These are phyloP conservation scores for Malurus splendens DNA, from an alignment of 2,797 vertebrate species.

Conservation along the genomic window DNA sequence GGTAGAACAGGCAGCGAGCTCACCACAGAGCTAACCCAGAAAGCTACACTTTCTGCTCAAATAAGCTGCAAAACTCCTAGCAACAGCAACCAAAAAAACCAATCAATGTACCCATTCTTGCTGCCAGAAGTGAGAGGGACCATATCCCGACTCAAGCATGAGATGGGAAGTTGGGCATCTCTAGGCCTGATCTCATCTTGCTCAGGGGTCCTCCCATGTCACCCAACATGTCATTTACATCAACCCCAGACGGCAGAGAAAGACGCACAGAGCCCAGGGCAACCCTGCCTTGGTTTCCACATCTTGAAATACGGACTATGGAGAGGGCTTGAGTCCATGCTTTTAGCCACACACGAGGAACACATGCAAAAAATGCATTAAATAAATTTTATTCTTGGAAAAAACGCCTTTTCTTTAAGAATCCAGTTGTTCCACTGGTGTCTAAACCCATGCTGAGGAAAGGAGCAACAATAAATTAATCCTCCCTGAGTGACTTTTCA, in stretches of 20 bases:
- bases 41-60: neutral
- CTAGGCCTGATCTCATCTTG: neutral
- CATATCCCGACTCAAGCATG: rapidly evolving
- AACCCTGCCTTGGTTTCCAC: neutral
- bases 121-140: neutral
- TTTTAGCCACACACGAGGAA: neutral
- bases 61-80: neutral
- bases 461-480: neutral
- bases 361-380: rapidly evolving
- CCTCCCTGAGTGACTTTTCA: neutral
- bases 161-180: neutral
- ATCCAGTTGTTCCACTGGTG: neutral
- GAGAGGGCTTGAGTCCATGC: neutral
- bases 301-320: neutral
- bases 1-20: neutral
- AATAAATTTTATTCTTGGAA: neutral
- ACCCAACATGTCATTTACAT: neutral
- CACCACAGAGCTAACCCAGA: neutral
- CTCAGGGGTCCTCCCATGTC: neutral
- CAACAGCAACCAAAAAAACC: neutral
- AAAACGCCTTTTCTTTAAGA: neutral
- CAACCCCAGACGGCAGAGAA: neutral
- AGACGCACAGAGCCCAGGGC: neutral
- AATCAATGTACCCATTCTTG: neutral
- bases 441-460: neutral